These are phyloP conservation scores for Ataeniobius toweri DNA, from an alignment of 2,797 vertebrate species.

Conservation along the genomic window DNA sequence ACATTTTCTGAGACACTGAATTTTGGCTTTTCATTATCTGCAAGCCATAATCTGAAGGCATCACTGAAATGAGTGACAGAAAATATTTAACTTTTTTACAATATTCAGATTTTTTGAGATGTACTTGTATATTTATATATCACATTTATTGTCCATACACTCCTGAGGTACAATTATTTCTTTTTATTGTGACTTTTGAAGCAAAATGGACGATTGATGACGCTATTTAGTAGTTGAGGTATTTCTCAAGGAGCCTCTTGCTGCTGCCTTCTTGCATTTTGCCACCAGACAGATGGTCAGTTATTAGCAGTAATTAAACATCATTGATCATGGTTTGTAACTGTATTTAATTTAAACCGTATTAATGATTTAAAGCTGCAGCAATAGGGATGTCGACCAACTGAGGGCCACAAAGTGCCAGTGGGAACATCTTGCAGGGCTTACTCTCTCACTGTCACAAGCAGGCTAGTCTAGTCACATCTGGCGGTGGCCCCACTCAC, in stretches of 20 bases:
- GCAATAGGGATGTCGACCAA: slow-evolving; percentile 62
- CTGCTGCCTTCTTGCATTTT: slow-evolving; percentile 63
- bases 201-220: slow-evolving; percentile 53
- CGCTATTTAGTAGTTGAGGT: slow-evolving; percentile 51
- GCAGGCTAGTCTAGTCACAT: slow-evolving; percentile 48
- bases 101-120: no score
- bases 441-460: slow-evolving; percentile 43
- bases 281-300: slow-evolving; percentile 85
- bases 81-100: no score
- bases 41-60: no score
- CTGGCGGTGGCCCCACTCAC: slow-evolving; percentile 37
- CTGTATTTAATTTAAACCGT: slow-evolving; percentile 81
- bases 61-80: no score
- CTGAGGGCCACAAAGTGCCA: slow-evolving; percentile 50
- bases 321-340: slow-evolving; percentile 83
- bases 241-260: slow-evolving; percentile 38
- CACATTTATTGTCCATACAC: neutral
- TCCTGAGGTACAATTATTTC: slow-evolving; percentile 39
- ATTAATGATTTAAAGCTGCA: slow-evolving; percentile 80
- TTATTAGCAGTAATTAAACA: slow-evolving; percentile 87
- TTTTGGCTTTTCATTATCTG: no score
- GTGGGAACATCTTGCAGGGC: slow-evolving; percentile 54
- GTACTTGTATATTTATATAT: neutral
- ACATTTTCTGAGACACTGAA: no score
- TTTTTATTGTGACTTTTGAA: slow-evolving; percentile 58